Base-by-base conservation (phyloP, 2,888 invertebrate species). In the Argyresthia goedartella region DNA sequence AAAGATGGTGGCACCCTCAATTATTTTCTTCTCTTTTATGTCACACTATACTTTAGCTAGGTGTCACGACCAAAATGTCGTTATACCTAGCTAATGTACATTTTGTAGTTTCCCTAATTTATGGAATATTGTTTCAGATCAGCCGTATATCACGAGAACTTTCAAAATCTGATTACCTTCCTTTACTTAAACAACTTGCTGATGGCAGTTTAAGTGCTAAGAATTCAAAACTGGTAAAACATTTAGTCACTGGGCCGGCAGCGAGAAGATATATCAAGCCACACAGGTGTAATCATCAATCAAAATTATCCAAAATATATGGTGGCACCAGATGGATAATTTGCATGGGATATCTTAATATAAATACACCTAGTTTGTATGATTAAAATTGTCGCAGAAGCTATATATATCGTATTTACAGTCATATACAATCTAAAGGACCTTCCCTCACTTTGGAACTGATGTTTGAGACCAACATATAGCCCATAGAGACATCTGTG, bases 261-360 rank as follows among this genome's bases (percentile, higher is more conserved):
- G 76, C 84, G 36, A 66, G 85, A 59, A 71, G 85, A 65, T 86
- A 81, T 55, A 81, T 85, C 11, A 85, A 84, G 63, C 81, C 85
- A 25, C 84, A 86, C 54, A 66, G 85, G 62, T 86, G 85, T 55
- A 86, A 85, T 56, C 73, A 84, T 55, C 82, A 81, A 59, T 80
- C 85, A 7, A 71, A 69, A 57, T 59, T 82, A 8, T 65, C 82
- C 1, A 72, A 60, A 64, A 49, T 82, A 49, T 76, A 79, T 55
- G 74, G 73, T 10, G 82, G 84, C 4, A 79, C 82, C 11, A 84
- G 80, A 59, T 86, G 85, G 85, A 55, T 85, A 41, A 67, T 86
- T 55, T 86, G 85, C 57, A 81, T 81, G 41, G 85, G 85, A 49
- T 86, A 86, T 58, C 58, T 86, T 46, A 84, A 84, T 62, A 15